Evolutionary conservation across 1,140 invertebrate species (phyloP).

Genomic region (Lerema accius): DNA sequence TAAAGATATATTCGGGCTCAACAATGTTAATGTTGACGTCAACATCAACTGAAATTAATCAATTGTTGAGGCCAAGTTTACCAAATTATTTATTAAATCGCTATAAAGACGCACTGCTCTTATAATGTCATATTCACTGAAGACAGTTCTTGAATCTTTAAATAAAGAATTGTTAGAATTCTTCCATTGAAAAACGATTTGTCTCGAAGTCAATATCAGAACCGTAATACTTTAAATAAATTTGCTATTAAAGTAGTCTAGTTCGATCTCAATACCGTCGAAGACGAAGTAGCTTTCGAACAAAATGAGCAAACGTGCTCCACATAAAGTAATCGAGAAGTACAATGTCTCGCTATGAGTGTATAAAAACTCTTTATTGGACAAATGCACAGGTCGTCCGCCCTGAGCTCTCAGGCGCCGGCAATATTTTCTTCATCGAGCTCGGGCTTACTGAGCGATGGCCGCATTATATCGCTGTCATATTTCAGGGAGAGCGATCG

Average conservation of each 20-base stretch:
- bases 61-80: too few species aligned
- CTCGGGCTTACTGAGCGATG: conserved; percentile 65
- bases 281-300: conserved; percentile 19
- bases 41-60: too few species aligned
- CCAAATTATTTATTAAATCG: too few species aligned
- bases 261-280: conserved; percentile 14
- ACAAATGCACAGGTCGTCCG: conserved; percentile 31
- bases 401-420: conserved; percentile 48
- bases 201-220: not conserved
- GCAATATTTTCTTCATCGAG: conserved; percentile 75
- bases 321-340: conserved; percentile 23
- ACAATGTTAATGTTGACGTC: too few species aligned
- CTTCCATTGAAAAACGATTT: not conserved
- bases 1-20: too few species aligned
- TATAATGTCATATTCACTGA: too few species aligned
- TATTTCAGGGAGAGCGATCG: conserved; percentile 70
- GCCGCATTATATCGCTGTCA: conserved; percentile 68
- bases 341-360: conserved; percentile 10
- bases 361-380: conserved; percentile 26
- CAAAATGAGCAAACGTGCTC: conserved; percentile 27
- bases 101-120: too few species aligned
- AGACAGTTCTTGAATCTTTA: not conserved
- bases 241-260: not conserved
- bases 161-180: not conserved
- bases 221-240: not conserved